Percentiles rank a stretch among this genome's conserved stretches.
These are phyloP conservation scores for Listronotus bonariensis DNA, from an alignment of 1,140 invertebrate genomes.

Conservation along the genomic window DNA sequence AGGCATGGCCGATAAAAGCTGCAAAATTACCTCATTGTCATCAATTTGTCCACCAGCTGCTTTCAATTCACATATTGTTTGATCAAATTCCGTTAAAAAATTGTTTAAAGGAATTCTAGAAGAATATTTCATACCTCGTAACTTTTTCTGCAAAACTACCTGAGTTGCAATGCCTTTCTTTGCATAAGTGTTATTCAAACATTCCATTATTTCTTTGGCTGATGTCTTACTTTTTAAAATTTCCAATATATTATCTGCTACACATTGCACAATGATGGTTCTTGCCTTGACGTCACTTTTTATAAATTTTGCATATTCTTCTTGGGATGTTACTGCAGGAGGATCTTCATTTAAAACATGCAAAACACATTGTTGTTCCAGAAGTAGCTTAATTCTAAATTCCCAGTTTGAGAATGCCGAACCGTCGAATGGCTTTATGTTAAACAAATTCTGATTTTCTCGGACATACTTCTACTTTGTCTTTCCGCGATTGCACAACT, in stretches of 20 bases:
- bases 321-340: too few species aligned
- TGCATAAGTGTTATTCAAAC: constrained; percentile 3
- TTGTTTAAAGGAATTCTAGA: not conserved
- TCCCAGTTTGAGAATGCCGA: constrained; percentile 28
- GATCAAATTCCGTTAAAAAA: constrained; percentile 24
- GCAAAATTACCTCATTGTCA: constrained; percentile 3
- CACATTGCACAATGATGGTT: constrained; percentile 17
- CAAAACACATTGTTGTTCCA: too few species aligned
- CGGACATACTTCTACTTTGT: not conserved
- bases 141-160: too few species aligned
- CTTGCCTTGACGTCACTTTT: constrained; percentile 11
- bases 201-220: constrained; percentile 2
- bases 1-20: constrained; percentile 4
- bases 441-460: constrained; percentile 34
- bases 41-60: constrained; percentile 12
- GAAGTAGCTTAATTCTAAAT: too few species aligned
- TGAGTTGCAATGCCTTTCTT: too few species aligned
- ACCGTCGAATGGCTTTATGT: constrained; percentile 28
- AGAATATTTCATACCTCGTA: too few species aligned
- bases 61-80: constrained; percentile 21
- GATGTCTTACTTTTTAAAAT: not conserved
- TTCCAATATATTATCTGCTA: not conserved
- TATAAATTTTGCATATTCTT: too few species aligned
- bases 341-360: too few species aligned
- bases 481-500: too few species aligned